phyloP scores from a whole-genome alignment of 2,888 invertebrate genomes.

The Pogonocherus hispidulus region DNA sequence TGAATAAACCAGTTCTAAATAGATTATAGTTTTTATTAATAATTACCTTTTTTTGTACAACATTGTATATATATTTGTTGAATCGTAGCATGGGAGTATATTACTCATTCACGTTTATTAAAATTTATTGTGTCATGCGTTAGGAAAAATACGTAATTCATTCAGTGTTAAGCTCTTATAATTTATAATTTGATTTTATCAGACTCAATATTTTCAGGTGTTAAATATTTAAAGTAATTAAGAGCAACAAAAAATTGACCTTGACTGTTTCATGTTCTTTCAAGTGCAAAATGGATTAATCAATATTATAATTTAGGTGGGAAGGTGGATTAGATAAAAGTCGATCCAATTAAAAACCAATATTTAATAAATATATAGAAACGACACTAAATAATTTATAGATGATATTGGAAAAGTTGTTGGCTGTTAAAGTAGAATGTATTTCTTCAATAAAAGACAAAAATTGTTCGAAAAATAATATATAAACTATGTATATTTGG shows the following conservation, averaged over 20 bases:
- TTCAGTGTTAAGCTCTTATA: not conserved
- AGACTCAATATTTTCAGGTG: not conserved
- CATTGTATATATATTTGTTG: no score
- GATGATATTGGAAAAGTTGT: slow-evolving; percentile 2
- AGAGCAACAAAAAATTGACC: not conserved
- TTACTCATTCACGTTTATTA: not conserved
- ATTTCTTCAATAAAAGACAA: no score
- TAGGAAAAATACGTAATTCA: not conserved
- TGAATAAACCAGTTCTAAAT: no score
- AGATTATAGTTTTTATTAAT: no score
- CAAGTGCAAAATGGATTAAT: not conserved
- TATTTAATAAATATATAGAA: not conserved
- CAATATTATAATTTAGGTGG: not conserved
- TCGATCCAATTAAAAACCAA: not conserved
- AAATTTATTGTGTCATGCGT: not conserved
- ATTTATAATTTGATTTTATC: not conserved
- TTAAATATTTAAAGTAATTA: slow-evolving; percentile 4
- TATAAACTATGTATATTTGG: no score
- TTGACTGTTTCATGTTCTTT: not conserved
- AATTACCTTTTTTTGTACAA: no score
- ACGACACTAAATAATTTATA: not conserved
- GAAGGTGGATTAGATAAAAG: not conserved
- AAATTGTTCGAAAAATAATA: no score
- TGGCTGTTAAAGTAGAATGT: no score
- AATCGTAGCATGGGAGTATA: not conserved